Evolutionary conservation across 2,888 invertebrate species (phyloP), one percentile per base, ranked within the genome.

Genomic region (Cheilosia pagana): DNA sequence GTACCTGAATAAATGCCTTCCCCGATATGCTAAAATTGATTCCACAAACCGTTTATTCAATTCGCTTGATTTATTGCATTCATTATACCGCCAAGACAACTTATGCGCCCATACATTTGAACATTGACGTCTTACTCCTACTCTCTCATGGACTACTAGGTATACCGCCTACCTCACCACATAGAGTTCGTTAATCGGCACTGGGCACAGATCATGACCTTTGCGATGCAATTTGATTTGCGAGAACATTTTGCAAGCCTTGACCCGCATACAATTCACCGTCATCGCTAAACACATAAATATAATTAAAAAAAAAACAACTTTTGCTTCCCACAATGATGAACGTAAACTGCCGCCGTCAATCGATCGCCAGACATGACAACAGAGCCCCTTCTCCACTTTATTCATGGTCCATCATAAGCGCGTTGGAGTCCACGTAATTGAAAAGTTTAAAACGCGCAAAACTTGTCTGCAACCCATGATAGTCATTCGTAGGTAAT

Each of bases 291-390:
- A 23, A 12, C 6, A 28, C 23, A 48, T 28, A 28, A 28, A 28
- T 8, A n/a, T n/a, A n/a, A n/a, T n/a, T n/a, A n/a, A n/a, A n/a
- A 28, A 8, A 8, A 28, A 28, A 28, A 3, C 19, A 48, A 35
- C 35, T 19, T 10, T 43, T 39, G 50, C 50, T 60, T 71, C 71
- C 59, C 71, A 72, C 53, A 72, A 12, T 35, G 35, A 35, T 53
- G 28, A 53, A 43, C 35, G 25, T 21, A 41, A 50, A 52, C 31
- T 2, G 23, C 53, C 39, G 23, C 35, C 41, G 63, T 57, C 55
- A 65, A 65, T 55, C 63, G 63, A 55, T 48, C 55, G 45, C 63
- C 35, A 74, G 63, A 65, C 74, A 74, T 55, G 63, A 63, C 74
- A 57, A 28, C 45, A 12, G 23, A 28, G 25, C 23, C 10, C 14